These are phyloP conservation scores for Drosophila saltans DNA, from an alignment of 1,140 invertebrate genomes.

Conservation along the genomic window DNA sequence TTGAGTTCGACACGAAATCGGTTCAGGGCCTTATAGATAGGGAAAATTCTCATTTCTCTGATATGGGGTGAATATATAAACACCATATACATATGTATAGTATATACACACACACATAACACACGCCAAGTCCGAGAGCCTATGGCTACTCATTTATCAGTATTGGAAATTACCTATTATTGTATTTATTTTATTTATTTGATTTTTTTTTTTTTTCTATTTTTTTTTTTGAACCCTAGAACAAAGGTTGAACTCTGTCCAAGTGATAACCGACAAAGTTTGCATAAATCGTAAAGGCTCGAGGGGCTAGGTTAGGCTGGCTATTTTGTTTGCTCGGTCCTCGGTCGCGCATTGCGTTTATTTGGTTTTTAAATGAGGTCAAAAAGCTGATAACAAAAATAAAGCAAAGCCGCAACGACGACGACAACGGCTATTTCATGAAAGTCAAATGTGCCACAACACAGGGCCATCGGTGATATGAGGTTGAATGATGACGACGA, in stretches of 20 bases:
- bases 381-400: constrained; percentile 70
- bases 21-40: constrained; percentile 50
- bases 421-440: constrained; percentile 21
- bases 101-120: constrained; percentile 25
- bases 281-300: constrained; percentile 44
- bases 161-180: constrained; percentile 41
- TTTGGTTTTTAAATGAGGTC: constrained; percentile 80
- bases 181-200: constrained; percentile 13
- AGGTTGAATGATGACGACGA: constrained; percentile 7
- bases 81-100: not conserved
- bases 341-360: constrained; percentile 51
- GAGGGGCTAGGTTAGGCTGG: constrained; percentile 32
- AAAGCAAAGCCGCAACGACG: constrained; percentile 17
- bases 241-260: constrained; percentile 59
- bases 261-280: constrained; percentile 53
- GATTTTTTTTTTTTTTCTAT: constrained; percentile 25
- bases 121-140: constrained; percentile 16
- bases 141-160: constrained; percentile 36
- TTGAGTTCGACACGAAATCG: constrained; percentile 41
- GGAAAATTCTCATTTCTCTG: constrained; percentile 6
- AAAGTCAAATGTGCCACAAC: constrained; percentile 39
- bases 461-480: constrained; percentile 10
- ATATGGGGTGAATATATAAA: constrained; percentile 33
- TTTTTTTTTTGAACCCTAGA: constrained; percentile 28
- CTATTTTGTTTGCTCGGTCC: constrained; percentile 35